These are phyloP conservation scores for Philonicus albiceps DNA, from an alignment of 2,888 invertebrate genomes.

Conservation along the genomic window DNA sequence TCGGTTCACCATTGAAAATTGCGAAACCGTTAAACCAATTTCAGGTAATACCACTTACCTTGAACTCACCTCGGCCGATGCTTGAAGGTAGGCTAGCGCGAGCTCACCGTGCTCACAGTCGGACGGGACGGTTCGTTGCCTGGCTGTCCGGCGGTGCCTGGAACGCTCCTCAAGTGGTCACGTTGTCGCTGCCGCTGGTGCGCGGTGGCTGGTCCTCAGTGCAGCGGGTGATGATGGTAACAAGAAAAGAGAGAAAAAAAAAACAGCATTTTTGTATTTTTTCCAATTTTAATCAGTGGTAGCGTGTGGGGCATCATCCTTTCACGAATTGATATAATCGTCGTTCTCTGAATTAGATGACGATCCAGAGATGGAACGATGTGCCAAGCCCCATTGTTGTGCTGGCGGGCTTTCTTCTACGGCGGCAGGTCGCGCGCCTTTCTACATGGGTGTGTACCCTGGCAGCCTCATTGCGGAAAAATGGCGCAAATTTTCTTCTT, in stretches of 20 bases:
- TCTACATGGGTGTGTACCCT: background rate
- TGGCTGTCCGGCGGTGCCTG: background rate
- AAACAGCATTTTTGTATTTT: background rate
- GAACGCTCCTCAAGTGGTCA: conserved; percentile 2
- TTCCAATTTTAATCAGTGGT: conserved; percentile 18
- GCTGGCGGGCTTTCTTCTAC: background rate
- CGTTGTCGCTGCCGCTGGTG: conserved; percentile 10
- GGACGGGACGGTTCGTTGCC: background rate
- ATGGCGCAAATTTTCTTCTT: background rate
- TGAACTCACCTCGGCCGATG: conserved; percentile 32
- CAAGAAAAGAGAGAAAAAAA: background rate
- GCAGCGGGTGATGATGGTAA: conserved; percentile 1
- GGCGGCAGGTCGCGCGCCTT: background rate
- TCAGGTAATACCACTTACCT: conserved; percentile 43
- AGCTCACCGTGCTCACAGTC: background rate
- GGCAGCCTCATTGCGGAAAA: background rate
- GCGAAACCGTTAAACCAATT: conserved; percentile 47
- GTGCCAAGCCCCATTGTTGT: background rate
- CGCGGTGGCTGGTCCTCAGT: background rate
- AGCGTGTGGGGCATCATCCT: background rate
- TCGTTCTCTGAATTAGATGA: background rate
- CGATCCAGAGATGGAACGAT: background rate
- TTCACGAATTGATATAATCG: conserved; percentile 21
- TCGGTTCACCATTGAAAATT: conserved; percentile 43
- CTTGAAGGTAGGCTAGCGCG: conserved; percentile 23